Evolutionary conservation across 35 echinoderm and acorn worm species (phyloP).

Genomic region (Diadema setosum): DNA sequence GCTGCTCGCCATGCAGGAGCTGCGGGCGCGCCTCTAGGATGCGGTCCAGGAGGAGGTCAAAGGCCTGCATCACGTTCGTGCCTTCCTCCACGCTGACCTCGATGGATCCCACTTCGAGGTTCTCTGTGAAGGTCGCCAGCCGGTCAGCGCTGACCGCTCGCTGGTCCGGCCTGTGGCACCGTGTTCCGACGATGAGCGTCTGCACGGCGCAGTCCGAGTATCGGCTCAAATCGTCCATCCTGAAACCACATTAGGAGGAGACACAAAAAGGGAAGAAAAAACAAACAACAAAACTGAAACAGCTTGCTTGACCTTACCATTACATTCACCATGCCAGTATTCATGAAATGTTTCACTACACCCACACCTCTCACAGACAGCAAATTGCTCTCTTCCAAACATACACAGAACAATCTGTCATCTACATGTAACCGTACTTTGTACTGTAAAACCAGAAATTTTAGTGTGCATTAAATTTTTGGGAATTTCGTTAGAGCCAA

Average conservation of each 20-base stretch:
- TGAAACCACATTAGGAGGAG: not conserved
- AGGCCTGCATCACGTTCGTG: constrained; percentile 42
- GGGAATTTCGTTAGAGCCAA: no score
- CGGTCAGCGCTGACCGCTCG: constrained; percentile 39
- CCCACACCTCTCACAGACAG: no score
- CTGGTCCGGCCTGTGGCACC: constrained; percentile 49
- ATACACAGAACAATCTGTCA: no score
- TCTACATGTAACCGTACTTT: no score
- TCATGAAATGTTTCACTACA: no score
- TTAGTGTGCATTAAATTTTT: no score
- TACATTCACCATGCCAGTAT: no score
- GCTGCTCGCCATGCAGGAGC: not conserved
- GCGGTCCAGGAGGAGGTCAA: constrained; percentile 36
- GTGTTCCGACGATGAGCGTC: constrained; percentile 57
- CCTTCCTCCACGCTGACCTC: constrained; percentile 53
- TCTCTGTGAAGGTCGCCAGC: constrained; percentile 13
- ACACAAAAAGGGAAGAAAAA: not conserved
- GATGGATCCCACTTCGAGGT: constrained; percentile 38
- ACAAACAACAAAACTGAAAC: not conserved
- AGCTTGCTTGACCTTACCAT: no score
- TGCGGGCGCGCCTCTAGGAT: constrained; percentile 42
- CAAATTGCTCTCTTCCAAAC: no score
- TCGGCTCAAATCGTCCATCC: constrained; percentile 62
- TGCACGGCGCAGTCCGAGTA: constrained; percentile 31
- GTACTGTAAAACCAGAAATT: no score